These are phyloP conservation scores for Catocala fraxini DNA, from an alignment of 2,888 invertebrate species.

Conservation along the genomic window DNA sequence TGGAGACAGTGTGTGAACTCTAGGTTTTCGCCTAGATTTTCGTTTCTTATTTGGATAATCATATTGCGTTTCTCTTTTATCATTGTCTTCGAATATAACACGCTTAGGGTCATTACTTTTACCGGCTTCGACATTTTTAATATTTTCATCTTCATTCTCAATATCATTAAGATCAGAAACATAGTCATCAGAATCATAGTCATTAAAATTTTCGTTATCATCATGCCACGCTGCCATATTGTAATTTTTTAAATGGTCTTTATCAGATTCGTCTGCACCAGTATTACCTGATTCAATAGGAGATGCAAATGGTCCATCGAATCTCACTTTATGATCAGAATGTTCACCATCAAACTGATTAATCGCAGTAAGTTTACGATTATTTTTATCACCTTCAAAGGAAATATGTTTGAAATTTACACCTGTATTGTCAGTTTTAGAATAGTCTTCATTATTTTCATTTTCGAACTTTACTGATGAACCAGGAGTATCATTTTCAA, in stretches of 20 bases:
- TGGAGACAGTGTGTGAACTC: conserved; percentile 32
- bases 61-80: conserved; percentile 34
- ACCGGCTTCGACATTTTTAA: background rate
- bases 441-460: background rate
- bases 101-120: conserved; percentile 14
- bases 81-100: conserved; percentile 32
- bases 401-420: background rate
- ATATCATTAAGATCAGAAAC: background rate
- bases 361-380: conserved; percentile 2
- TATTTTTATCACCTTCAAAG: conserved; percentile 14
- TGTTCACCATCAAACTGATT: background rate
- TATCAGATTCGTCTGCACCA: background rate
- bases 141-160: background rate
- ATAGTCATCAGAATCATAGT: background rate
- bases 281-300: background rate
- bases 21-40: conserved; percentile 57
- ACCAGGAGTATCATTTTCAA: conserved; percentile 30
- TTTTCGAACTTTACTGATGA: conserved; percentile 30
- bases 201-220: conserved; percentile 3
- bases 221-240: background rate
- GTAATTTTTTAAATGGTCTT: background rate
- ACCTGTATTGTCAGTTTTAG: background rate
- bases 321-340: background rate
- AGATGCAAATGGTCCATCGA: background rate
- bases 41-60: conserved; percentile 51